Percentiles rank a stretch among this genome's conserved stretches.
Evolutionary conservation across 2,797 vertebrate genomes (phyloP).

Genomic region (Micromesistius poutassou): DNA sequence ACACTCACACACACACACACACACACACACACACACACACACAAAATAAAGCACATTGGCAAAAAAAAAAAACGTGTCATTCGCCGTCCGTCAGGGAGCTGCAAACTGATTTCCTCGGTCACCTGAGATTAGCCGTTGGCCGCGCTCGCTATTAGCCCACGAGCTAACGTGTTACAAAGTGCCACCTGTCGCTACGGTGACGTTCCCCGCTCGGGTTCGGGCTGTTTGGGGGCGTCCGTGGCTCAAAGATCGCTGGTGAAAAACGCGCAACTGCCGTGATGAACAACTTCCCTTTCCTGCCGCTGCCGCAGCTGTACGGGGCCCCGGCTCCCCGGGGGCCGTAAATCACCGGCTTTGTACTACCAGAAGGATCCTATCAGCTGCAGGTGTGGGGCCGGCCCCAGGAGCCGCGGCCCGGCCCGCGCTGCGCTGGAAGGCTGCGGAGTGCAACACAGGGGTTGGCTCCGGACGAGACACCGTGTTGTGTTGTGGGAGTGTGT

Average conservation of each 20-base stretch:
- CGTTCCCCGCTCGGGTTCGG: slow-evolving; percentile 71
- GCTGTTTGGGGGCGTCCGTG: slow-evolving; percentile 65
- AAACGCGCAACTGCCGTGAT: slow-evolving; percentile 86
- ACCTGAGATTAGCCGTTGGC: not conserved
- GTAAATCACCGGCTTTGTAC: slow-evolving; percentile 95
- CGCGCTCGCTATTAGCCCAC: not conserved
- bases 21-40: not conserved
- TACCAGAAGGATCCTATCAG: slow-evolving; percentile 93
- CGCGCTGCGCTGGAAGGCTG: slow-evolving; percentile 84
- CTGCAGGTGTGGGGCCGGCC: slow-evolving; percentile 89
- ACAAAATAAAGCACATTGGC: not conserved
- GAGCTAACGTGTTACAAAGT: slow-evolving; percentile 21
- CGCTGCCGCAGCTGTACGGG: slow-evolving; percentile 88
- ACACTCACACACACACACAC: not conserved
- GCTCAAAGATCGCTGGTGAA: slow-evolving; percentile 84
- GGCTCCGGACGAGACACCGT: not conserved
- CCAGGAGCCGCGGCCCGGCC: slow-evolving; percentile 80
- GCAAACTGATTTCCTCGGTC: not conserved
- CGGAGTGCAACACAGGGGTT: slow-evolving; percentile 55
- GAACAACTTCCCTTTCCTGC: slow-evolving; percentile 99
- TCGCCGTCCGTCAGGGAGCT: not conserved
- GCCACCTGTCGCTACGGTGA: slow-evolving; percentile 79
- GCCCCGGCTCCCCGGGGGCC: slow-evolving; percentile 80
- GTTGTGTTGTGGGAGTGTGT: not conserved
- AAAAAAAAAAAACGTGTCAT: not conserved